Evolutionary conservation across 2,797 vertebrate species (phyloP).

Genomic region (Acanthopagrus latus): DNA sequence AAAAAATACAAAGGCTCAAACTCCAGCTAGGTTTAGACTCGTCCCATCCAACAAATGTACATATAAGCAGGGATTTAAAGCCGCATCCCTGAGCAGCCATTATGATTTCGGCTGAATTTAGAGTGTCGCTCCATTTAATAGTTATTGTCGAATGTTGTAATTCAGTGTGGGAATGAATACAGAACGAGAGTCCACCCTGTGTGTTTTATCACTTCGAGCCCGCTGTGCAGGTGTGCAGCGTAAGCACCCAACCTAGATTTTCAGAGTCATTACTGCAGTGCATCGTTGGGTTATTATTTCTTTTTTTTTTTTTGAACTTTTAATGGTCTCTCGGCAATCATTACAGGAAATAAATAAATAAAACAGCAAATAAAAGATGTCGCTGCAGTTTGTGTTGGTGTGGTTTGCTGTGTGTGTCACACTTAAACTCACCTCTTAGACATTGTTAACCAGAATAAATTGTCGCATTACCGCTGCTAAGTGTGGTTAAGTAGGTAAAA

Average conservation of each 20-base stretch:
- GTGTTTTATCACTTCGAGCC: slow-evolving; percentile 41
- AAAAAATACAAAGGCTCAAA: slow-evolving; percentile 1
- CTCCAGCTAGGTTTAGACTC: neutral
- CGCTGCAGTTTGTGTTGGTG: neutral
- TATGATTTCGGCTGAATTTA: slow-evolving; percentile 34
- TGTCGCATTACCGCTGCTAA: slow-evolving; percentile 13
- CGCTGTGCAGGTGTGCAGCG: slow-evolving; percentile 11
- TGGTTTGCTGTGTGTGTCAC: neutral
- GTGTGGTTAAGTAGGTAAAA: slow-evolving; percentile 18
- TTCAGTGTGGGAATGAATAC: slow-evolving; percentile 34
- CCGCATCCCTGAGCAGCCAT: slow-evolving; percentile 14
- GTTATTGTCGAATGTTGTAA: slow-evolving; percentile 55
- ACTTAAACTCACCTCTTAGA: neutral
- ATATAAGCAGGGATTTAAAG: slow-evolving; percentile 13
- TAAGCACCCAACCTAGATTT: neutral
- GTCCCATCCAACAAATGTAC: neutral
- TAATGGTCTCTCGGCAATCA: neutral
- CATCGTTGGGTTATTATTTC: slow-evolving; percentile 21
- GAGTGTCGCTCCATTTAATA: slow-evolving; percentile 27
- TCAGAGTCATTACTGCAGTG: slow-evolving; percentile 31
- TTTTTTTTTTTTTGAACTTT: slow-evolving; percentile 17
- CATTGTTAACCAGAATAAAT: slow-evolving; percentile 10
- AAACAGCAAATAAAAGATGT: neutral
- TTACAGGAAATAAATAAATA: slow-evolving; percentile 11
- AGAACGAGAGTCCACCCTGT: slow-evolving; percentile 21